These are phyloP conservation scores for Xenentodon cancila DNA, from an alignment of 2,797 vertebrate genomes.

Conservation along the genomic window DNA sequence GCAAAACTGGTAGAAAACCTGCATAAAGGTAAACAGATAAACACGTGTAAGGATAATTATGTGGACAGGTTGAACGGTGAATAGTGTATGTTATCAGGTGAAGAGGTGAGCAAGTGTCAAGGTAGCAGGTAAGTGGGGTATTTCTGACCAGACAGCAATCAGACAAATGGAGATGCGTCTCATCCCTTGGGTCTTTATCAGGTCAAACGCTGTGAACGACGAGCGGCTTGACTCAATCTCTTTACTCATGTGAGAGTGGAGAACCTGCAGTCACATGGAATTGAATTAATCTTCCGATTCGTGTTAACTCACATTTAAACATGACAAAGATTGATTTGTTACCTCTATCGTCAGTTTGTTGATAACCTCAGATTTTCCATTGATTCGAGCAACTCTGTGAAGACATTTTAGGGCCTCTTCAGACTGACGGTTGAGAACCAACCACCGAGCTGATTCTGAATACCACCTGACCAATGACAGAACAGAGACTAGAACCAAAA, in stretches of 20 bases:
- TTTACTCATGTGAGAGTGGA: constrained; percentile 80
- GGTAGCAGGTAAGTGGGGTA: neutral
- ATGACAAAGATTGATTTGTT: neutral
- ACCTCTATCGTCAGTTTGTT: constrained; percentile 70
- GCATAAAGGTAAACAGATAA: neutral
- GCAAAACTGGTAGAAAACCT: constrained; percentile 86
- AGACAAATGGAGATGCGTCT: constrained; percentile 81
- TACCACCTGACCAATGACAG: constrained; percentile 77
- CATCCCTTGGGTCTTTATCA: constrained; percentile 74
- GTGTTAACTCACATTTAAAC: neutral
- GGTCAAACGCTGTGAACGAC: constrained; percentile 64
- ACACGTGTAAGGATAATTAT: neutral
- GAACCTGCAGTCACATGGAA: constrained; percentile 63
- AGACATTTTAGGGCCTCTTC: constrained; percentile 74
- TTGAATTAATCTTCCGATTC: constrained; percentile 17
- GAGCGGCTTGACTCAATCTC: constrained; percentile 71
- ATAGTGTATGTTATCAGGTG: neutral
- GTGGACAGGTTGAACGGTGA: neutral
- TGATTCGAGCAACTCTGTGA: constrained; percentile 76
- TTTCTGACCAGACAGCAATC: constrained; percentile 74
- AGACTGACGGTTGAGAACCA: constrained; percentile 71
- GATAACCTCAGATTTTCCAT: constrained; percentile 65
- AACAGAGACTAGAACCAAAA: neutral
- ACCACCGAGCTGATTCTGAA: constrained; percentile 81
- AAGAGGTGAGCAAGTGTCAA: no score